These are phyloP conservation scores for Trematocara variabile DNA, from an alignment of 2,113 vertebrate species.

Conservation along the genomic window DNA sequence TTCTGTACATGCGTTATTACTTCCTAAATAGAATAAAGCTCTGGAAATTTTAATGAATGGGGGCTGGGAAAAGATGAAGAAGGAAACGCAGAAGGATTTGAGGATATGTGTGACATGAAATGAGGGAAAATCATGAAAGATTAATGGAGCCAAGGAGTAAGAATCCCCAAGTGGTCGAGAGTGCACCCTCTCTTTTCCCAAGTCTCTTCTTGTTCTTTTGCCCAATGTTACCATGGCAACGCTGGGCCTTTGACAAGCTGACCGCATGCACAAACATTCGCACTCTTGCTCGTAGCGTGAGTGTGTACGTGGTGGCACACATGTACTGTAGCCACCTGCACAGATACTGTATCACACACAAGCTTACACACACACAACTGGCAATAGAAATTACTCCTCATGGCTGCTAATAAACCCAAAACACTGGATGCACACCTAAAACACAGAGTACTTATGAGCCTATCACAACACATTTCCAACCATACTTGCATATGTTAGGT, in stretches of 20 bases:
- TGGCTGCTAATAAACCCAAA: background rate
- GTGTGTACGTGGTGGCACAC: background rate
- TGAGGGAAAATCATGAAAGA: conserved; percentile 30
- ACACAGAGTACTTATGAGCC: background rate
- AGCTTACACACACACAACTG: background rate
- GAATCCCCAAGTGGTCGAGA: conserved; percentile 31
- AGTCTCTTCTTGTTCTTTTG: conserved; percentile 26
- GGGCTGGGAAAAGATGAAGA: background rate
- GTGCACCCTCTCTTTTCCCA: conserved; percentile 17
- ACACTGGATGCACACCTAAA: background rate
- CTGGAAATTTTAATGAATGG: background rate
- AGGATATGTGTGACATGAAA: conserved; percentile 37
- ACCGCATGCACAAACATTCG: conserved; percentile 4
- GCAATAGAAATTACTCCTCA: background rate
- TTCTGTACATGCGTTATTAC: background rate
- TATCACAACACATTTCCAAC: background rate
- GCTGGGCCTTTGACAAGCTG: conserved; percentile 34
- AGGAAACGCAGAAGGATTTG: background rate
- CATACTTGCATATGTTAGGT: background rate
- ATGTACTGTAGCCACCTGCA: background rate
- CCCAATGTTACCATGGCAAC: conserved; percentile 54
- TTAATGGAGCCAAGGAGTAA: conserved; percentile 25
- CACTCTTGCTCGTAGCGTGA: background rate
- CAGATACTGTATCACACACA: background rate
- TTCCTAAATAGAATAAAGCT: conserved; percentile 6